phyloP scores from a whole-genome alignment of 2,888 invertebrate species.

The Drosophila multiciliata region DNA sequence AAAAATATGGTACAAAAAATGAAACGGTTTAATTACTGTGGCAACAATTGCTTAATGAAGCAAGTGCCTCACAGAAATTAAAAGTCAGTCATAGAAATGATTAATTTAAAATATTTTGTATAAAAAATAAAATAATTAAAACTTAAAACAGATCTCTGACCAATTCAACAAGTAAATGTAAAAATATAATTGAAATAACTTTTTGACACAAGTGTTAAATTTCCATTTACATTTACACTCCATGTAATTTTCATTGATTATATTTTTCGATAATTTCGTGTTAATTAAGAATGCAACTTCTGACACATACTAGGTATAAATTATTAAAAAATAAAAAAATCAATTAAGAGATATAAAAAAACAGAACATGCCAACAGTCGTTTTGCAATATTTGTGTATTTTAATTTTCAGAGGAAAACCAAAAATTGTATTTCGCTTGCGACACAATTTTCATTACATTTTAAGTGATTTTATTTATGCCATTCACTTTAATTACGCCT shows the following conservation, averaged over 20 bases:
- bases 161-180: neutral
- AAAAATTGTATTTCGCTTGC: slow-evolving; percentile 16
- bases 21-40: neutral
- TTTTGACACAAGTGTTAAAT: slow-evolving; percentile 1
- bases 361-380: neutral
- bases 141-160: too few species aligned
- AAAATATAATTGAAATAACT: slow-evolving; percentile 7
- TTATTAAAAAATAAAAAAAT: slow-evolving; percentile 10
- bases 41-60: neutral
- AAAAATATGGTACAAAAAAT: neutral
- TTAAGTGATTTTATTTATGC: slow-evolving; percentile 33
- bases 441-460: slow-evolving; percentile 38
- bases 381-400: neutral
- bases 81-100: neutral
- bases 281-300: slow-evolving; percentile 27
- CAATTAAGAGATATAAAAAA: neutral
- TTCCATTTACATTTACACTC: slow-evolving; percentile 5
- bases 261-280: slow-evolving; percentile 19
- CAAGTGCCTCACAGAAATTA: neutral
- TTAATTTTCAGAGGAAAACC: slow-evolving; percentile 1
- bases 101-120: neutral
- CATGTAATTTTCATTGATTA: neutral
- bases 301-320: slow-evolving; percentile 17
- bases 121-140: neutral
- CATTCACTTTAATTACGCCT: neutral